Conservation (phyloP, 2,888 invertebrate species). For the Laspeyria flexula region DNA sequence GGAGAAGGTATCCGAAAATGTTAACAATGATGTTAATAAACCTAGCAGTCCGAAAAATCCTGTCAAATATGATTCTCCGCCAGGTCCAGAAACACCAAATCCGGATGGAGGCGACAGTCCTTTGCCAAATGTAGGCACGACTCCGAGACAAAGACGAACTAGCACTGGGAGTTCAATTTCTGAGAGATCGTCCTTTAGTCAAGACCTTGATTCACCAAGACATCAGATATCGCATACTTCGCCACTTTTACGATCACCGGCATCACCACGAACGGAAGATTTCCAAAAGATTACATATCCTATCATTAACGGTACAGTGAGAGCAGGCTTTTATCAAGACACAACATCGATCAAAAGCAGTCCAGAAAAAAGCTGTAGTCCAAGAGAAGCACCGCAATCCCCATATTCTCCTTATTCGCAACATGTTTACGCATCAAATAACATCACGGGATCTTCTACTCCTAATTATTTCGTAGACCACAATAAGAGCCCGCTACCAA, state of each 20-base stretch:
- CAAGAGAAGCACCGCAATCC: constrained; percentile 88
- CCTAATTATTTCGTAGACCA: constrained; percentile 79
- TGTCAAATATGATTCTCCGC: constrained; percentile 73
- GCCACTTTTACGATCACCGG: constrained; percentile 90
- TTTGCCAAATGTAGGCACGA: constrained; percentile 61
- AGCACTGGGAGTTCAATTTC: constrained; percentile 93
- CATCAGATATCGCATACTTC: constrained; percentile 91
- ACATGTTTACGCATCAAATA: constrained; percentile 79
- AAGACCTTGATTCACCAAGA: constrained; percentile 91
- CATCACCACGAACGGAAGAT: constrained; percentile 91
- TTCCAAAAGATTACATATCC: constrained; percentile 90
- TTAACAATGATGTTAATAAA: constrained; percentile 59
- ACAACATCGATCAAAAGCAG: constrained; percentile 93
- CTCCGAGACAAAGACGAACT: constrained; percentile 88
- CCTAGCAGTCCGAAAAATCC: constrained; percentile 63
- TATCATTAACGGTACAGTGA: constrained; percentile 92
- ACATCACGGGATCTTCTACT: constrained; percentile 64
- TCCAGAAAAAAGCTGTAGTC: constrained; percentile 94
- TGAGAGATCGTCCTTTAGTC: constrained; percentile 92
- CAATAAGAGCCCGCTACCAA: constrained; percentile 76
- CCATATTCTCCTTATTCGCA: constrained; percentile 79
- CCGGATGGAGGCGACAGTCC: constrained; percentile 79
- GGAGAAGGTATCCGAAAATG: constrained; percentile 70
- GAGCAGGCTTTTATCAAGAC: constrained; percentile 96
- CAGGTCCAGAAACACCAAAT: constrained; percentile 69